Evolutionary conservation across 2,888 invertebrate genomes (phyloP).

Genomic region (Drosophila nr. perissopoda): DNA sequence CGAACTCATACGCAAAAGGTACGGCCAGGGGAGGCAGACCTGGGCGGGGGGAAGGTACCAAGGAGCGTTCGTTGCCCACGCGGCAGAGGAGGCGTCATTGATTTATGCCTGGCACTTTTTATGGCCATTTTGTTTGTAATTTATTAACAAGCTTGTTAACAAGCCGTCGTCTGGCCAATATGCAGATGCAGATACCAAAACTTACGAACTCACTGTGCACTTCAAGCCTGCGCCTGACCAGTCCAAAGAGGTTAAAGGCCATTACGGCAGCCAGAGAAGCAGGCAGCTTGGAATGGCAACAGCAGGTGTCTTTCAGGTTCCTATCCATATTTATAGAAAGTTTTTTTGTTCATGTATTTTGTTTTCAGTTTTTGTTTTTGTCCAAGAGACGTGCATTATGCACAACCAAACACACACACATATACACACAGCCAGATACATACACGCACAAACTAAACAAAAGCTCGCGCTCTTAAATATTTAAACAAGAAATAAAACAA

Average conservation of each 20-base stretch:
- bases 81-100: constrained; percentile 61
- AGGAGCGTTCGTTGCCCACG: constrained; percentile 11
- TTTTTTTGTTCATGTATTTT: constrained; percentile 21
- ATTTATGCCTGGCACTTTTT: constrained; percentile 80
- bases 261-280: constrained; percentile 50
- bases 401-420: constrained; percentile 37
- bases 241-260: constrained; percentile 72
- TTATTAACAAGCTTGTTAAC: constrained; percentile 82
- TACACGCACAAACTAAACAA: constrained; percentile 47
- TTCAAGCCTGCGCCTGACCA: constrained; percentile 51
- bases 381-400: constrained; percentile 53
- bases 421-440: neutral
- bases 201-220: constrained; percentile 25
- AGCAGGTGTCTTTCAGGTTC: constrained; percentile 71
- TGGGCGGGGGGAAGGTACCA: neutral
- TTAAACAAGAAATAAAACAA: constrained; percentile 59
- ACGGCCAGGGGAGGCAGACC: neutral
- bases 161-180: constrained; percentile 62
- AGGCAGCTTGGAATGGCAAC: constrained; percentile 42
- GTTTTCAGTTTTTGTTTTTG: constrained; percentile 17
- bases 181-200: constrained; percentile 61
- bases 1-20: constrained; percentile 28
- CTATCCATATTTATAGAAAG: constrained; percentile 74
- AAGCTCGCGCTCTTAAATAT: constrained; percentile 74
- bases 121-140: constrained; percentile 81